phyloP scores from a whole-genome alignment of 2,113 vertebrate species.

The Gila orcuttii region DNA sequence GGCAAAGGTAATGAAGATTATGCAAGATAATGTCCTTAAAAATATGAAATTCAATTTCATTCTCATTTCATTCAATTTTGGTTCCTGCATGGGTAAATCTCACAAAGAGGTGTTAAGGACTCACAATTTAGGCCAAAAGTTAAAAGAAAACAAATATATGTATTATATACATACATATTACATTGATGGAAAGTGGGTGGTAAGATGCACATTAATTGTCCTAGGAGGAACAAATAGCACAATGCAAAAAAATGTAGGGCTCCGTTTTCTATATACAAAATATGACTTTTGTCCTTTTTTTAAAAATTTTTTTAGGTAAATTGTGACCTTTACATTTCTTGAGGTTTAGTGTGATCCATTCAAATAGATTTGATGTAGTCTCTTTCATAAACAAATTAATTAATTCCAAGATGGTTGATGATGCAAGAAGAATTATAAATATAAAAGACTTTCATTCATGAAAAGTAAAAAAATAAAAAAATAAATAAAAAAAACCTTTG shows the following conservation, averaged over 20 bases:
- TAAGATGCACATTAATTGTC: too few relatives aligned
- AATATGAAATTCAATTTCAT: neutral
- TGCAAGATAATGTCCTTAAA: neutral
- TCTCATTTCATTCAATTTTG: neutral
- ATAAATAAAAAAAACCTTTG: too few relatives aligned
- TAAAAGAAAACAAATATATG: neutral
- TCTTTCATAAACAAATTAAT: too few relatives aligned
- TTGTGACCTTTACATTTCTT: too few relatives aligned
- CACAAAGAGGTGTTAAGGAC: neutral
- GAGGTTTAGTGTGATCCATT: neutral
- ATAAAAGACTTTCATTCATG: neutral
- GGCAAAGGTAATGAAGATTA: neutral
- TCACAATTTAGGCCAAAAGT: neutral
- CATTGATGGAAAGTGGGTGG: too few relatives aligned
- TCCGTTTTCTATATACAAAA: too few relatives aligned
- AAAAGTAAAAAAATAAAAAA: neutral
- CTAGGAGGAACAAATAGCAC: too few relatives aligned
- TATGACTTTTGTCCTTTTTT: too few relatives aligned
- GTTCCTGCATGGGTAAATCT: neutral
- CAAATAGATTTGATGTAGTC: neutral
- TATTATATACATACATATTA: too few relatives aligned
- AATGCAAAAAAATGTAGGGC: too few relatives aligned
- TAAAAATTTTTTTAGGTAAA: too few relatives aligned
- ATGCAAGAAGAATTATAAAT: neutral
- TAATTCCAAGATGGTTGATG: too few relatives aligned